Evolutionary conservation across 2,888 invertebrate genomes (phyloP).

Genomic region (Morpho helenor): DNA sequence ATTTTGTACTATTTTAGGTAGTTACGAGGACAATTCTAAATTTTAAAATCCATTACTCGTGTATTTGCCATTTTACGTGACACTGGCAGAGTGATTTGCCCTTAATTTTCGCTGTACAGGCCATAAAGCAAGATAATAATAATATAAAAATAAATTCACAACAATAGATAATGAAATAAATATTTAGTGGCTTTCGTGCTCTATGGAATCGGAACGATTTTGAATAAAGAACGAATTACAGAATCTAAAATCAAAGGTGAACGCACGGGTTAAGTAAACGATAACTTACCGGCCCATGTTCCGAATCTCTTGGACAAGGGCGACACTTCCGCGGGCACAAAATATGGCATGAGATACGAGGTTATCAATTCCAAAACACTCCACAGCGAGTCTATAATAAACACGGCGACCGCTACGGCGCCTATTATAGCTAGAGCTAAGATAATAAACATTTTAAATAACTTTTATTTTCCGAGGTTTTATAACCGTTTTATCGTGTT

Average conservation of each 20-base stretch:
- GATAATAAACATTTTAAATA: conserved; percentile 8
- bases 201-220: no score
- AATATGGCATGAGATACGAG: conserved; percentile 82
- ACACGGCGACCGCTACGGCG: conserved; percentile 61
- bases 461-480: not conserved
- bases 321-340: conserved; percentile 81
- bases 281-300: conserved; percentile 89
- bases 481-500: conserved; percentile 14
- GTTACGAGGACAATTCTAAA: no score
- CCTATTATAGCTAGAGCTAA: conserved; percentile 69
- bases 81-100: no score
- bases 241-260: conserved; percentile 6
- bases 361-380: conserved; percentile 78
- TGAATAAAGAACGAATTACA: not conserved
- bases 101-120: no score
- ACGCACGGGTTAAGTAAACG: not conserved
- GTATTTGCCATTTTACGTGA: no score
- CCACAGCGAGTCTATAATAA: conserved; percentile 80
- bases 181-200: no score
- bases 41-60: no score
- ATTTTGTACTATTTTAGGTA: no score
- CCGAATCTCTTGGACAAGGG: conserved; percentile 85
- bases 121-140: no score
- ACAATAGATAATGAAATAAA: no score
- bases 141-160: no score